Evolutionary conservation across 2,113 vertebrate genomes (phyloP), one percentile per base, ranked within the genome.

Genomic region (Tetraodon nigroviridis): DNA sequence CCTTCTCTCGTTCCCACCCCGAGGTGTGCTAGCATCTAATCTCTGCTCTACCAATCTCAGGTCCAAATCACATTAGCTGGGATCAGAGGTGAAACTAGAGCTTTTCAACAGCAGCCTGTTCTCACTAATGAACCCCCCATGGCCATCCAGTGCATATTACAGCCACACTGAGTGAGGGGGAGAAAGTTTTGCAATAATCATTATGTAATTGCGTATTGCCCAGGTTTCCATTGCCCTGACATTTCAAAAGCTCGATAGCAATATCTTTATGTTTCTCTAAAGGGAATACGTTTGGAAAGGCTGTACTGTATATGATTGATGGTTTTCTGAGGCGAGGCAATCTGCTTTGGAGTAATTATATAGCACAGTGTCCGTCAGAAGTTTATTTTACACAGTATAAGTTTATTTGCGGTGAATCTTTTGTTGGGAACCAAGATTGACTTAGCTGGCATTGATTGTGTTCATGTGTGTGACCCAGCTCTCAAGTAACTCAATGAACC

Each of bases 71-170:
- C 88, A 91, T 90, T 91, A 92, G 86, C 83, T 20, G 79, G 86
- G 89, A 90, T 90, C 88, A 88, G 89, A 90, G 86, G 86, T 88
- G 87, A 90, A 90, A 90, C 88, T 84, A 80, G 87, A 89, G 87
- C 86, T 84, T 86, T 85, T 87, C 82, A 86, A 89, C 87, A 85
- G 83, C 84, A 88, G 82, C 81, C 82, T 84, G 83, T 85, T 89
- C 86, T 85, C 87, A 65, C 87, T 89, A 90, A 89, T 86, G 84
- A 83, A 84, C 87, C 88, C 88, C 88, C 87, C 79, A 82, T 82
- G 88, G 88, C 86, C 87, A 88, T 89, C 83, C 79, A 82, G 74
- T 82, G 83, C 87, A 88, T 87, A 90, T 90, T 88, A 89, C 83
- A 87, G 81, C 81, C 80, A 85, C 76, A 62, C 67, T 79, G 85